These are phyloP conservation scores for Etheostoma nigrum DNA, from an alignment of 2,797 vertebrate species.

Conservation along the genomic window DNA sequence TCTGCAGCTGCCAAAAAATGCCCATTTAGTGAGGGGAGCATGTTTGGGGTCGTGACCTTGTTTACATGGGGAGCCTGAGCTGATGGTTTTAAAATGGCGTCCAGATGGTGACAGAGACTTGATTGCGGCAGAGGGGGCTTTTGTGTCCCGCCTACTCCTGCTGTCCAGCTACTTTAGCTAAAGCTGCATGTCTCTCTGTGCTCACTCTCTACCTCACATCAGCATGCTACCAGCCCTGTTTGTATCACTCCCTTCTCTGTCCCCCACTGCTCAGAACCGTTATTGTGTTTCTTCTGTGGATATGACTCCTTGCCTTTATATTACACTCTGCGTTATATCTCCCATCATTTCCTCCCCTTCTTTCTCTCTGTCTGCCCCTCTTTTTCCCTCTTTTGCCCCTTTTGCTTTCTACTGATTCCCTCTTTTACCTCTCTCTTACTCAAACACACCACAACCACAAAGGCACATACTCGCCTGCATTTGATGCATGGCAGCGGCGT, in stretches of 20 bases:
- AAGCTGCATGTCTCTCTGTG: constrained; percentile 63
- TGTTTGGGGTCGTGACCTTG: constrained; percentile 83
- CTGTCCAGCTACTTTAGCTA: constrained; percentile 76
- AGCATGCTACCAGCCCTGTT: constrained; percentile 49
- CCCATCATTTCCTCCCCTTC: constrained; percentile 23
- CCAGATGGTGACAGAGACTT: constrained; percentile 84
- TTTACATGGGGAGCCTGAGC: constrained; percentile 81
- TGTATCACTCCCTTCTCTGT: constrained; percentile 48
- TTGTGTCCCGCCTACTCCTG: constrained; percentile 74
- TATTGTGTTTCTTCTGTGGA: constrained; percentile 48
- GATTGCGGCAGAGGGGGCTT: constrained; percentile 79
- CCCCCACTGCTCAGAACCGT: constrained; percentile 25
- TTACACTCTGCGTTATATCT: not conserved
- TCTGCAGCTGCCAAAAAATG: constrained; percentile 76
- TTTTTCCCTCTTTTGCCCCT: not conserved
- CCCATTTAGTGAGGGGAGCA: constrained; percentile 78
- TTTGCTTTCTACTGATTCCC: constrained; percentile 44
- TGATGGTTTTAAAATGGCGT: constrained; percentile 87
- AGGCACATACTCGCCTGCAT: constrained; percentile 38
- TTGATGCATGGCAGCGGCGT: constrained; percentile 58
- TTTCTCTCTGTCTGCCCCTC: not conserved
- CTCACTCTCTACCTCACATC: constrained; percentile 48
- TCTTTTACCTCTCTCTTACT: constrained; percentile 33
- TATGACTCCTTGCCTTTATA: constrained; percentile 6
- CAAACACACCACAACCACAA: constrained; percentile 33